Percentiles rank a stretch among this genome's conserved stretches.
These are phyloP conservation scores for Petrocephalus zakoni DNA, from an alignment of 2,113 vertebrate genomes.

Conservation along the genomic window DNA sequence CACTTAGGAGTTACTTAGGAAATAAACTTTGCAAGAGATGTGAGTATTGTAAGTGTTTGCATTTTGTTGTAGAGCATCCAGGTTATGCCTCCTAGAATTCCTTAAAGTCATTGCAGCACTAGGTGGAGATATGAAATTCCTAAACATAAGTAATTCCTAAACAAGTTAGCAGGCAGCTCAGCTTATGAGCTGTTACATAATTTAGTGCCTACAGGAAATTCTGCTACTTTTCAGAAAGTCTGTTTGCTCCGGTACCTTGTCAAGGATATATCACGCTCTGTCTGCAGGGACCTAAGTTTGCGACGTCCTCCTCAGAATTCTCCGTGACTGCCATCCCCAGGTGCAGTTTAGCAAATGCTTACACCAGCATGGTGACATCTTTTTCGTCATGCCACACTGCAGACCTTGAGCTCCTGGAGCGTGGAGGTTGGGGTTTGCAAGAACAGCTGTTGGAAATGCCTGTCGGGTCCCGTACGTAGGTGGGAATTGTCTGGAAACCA, in stretches of 20 bases:
- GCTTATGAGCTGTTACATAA: not conserved
- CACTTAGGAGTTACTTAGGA: not conserved
- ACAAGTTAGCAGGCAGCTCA: not conserved
- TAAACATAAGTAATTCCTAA: not conserved
- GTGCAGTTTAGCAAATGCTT: not conserved
- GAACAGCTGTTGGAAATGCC: not conserved
- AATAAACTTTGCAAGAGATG: not conserved
- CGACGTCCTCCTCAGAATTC: not conserved
- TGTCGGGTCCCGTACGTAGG: not conserved
- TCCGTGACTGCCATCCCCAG: not conserved
- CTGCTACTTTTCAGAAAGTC: not conserved
- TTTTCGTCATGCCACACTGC: not conserved
- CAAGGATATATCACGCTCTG: not conserved
- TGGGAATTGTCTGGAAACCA: not conserved
- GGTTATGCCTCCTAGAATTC: not conserved
- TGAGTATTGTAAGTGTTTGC: not conserved
- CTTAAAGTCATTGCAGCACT: not conserved
- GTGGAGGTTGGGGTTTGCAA: not conserved
- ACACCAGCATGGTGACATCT: not conserved
- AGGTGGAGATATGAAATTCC: not conserved
- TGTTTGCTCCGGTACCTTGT: not conserved
- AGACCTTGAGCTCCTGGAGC: not conserved
- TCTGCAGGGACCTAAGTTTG: not conserved
- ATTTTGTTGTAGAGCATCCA: not conserved
- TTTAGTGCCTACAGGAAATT: not conserved